These are phyloP conservation scores for Thoracochromis brauschi DNA, from an alignment of 2,113 vertebrate species.

Conservation along the genomic window DNA sequence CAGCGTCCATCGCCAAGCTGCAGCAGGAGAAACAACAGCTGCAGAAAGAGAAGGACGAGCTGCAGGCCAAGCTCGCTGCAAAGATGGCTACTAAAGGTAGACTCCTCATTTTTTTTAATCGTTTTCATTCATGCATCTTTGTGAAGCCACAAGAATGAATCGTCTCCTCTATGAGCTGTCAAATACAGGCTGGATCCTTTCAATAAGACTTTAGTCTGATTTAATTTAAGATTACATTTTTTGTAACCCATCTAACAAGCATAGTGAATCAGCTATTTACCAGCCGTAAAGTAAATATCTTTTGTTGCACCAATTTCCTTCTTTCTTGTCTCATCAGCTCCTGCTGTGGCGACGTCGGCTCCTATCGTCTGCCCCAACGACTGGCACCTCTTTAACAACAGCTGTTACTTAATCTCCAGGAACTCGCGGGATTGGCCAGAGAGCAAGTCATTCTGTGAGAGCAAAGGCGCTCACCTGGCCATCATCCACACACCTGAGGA, in stretches of 20 bases:
- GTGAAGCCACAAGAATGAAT: not conserved
- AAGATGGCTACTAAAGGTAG: not conserved
- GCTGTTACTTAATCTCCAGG: constrained; percentile 63
- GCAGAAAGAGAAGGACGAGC: constrained; percentile 19
- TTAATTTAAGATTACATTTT: not conserved
- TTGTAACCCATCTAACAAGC: not conserved
- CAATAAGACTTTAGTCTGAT: not conserved
- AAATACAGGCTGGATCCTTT: not conserved
- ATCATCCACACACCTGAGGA: constrained; percentile 64
- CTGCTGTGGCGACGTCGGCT: not conserved
- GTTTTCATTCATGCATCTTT: fast-evolving
- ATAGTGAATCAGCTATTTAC: not conserved
- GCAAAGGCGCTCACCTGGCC: constrained; percentile 55
- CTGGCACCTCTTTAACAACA: constrained; percentile 55
- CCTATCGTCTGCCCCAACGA: not conserved
- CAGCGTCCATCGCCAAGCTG: not conserved
- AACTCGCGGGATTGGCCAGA: not conserved
- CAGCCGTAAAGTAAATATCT: not conserved
- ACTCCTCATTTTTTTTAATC: not conserved
- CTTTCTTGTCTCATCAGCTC: not conserved
- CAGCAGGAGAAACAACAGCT: constrained; percentile 38
- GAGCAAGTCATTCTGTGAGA: constrained; percentile 33
- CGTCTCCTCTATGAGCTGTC: not conserved
- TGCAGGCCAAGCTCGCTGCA: constrained; percentile 1
- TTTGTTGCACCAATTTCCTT: not conserved